Evolutionary conservation across 2,113 vertebrate species (phyloP).

Genomic region (Prunella fulvescens): DNA sequence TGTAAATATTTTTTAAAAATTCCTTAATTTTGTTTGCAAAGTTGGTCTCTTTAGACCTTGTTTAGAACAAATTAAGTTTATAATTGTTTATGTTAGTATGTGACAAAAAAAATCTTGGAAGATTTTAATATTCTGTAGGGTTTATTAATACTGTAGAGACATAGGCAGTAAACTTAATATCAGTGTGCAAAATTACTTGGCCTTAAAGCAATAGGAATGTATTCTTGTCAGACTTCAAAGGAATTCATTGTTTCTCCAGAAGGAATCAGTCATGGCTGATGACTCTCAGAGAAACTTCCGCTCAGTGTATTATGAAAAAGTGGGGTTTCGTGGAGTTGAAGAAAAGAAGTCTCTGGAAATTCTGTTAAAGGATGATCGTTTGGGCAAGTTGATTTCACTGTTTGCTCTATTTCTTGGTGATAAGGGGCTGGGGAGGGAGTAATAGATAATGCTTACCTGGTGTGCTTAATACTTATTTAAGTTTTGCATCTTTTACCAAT

Average conservation of each 20-base stretch:
- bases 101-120: background rate
- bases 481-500: background rate
- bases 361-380: slow-evolving; percentile 90
- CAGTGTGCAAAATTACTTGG: background rate
- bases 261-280: slow-evolving; percentile 82
- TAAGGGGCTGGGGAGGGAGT: background rate
- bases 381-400: slow-evolving; percentile 76
- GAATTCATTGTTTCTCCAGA: background rate
- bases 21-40: background rate
- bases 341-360: slow-evolving; percentile 98
- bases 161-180: background rate
- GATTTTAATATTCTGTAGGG: background rate
- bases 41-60: background rate
- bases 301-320: slow-evolving; percentile 96
- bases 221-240: background rate
- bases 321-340: slow-evolving; percentile 96
- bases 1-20: background rate
- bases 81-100: background rate
- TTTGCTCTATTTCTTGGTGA: background rate
- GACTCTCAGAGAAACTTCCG: slow-evolving; percentile 97
- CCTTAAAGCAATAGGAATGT: background rate
- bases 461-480: background rate
- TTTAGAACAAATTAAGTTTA: background rate
- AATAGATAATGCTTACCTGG: background rate
- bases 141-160: background rate